Evolutionary conservation across 2,797 vertebrate genomes (phyloP), one percentile per base, ranked within the genome.

Genomic region (Holocentrus rufus): DNA sequence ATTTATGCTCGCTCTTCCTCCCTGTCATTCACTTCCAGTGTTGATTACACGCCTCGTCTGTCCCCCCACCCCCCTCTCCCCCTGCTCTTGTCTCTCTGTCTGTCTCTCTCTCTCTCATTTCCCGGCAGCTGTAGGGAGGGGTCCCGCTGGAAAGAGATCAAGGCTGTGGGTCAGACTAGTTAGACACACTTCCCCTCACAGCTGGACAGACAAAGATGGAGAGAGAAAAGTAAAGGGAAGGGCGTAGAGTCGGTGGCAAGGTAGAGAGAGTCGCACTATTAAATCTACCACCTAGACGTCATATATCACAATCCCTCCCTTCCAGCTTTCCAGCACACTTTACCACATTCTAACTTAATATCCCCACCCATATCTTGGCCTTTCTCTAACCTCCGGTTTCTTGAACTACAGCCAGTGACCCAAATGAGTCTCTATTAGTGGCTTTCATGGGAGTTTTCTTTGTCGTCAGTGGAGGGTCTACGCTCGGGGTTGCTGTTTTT

Each of bases 151-250:
- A 81, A 22, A 20, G 52, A 44, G 63, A 83, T 88, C 79, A 85
- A 4, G 27, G 53, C 81, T 63, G 54, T 71, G 68, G 80, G 70
- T 82, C 79, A 39, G 36, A 53, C 31, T 69, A 30, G 69, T 74
- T 53, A 69, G 83, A 82, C 64, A 22, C 79, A 57, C 57, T 81
- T 84, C 74, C 77, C 53, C 31, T 80, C 81, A 66, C 79, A 83
- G 84, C 82, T 76, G 77, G 76, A 69, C 42, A 15, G 30, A n/a
- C 27, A 47, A 50, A 62, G 31, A 39, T 20, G 31, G 31, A 42
- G 20, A 60, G 49, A 66, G 47, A 34, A 7, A 31, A 30, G 25
- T 5, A 6, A 46, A 25, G 25, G 31, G 74, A 85, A 68, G 27
- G 23, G 7, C 1, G 2, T 20, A 15, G 30, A 36, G 50, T 0